Conservation (phyloP, 2,888 invertebrate genomes). For the Ernsta delagoae region DNA sequence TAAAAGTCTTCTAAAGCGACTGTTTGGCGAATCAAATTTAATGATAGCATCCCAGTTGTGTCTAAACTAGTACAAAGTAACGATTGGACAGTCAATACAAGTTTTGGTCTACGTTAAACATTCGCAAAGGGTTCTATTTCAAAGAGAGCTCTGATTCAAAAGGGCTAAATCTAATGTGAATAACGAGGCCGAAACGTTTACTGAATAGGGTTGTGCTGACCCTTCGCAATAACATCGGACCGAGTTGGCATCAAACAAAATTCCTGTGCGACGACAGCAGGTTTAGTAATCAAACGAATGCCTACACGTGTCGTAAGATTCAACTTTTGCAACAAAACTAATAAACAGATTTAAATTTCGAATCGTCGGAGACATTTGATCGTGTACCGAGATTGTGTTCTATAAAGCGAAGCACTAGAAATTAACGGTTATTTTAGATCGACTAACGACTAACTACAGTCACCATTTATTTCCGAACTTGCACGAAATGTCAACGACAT, state of each 20-base stretch:
- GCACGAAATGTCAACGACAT: slow-evolving; percentile 77
- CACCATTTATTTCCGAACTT: slow-evolving; percentile 49
- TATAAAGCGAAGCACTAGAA: slow-evolving; percentile 20
- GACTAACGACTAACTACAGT: slow-evolving; percentile 17
- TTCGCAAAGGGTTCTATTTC: slow-evolving; percentile 68
- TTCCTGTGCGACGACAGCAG: slow-evolving; percentile 45
- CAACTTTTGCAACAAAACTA: slow-evolving; percentile 36
- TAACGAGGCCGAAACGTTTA: slow-evolving; percentile 73
- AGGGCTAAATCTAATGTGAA: slow-evolving; percentile 74
- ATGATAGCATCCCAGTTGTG: background rate
- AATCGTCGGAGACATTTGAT: slow-evolving; percentile 17
- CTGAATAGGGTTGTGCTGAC: slow-evolving; percentile 68
- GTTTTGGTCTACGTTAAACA: slow-evolving; percentile 48
- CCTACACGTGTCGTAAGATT: slow-evolving; percentile 32
- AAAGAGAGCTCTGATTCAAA: slow-evolving; percentile 66
- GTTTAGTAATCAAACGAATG: slow-evolving; percentile 44
- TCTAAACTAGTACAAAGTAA: slow-evolving; percentile 16
- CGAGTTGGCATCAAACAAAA: slow-evolving; percentile 60
- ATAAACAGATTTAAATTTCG: slow-evolving; percentile 30
- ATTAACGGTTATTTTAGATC: slow-evolving; percentile 21
- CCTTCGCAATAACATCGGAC: slow-evolving; percentile 56
- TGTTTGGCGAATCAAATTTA: slow-evolving; percentile 17
- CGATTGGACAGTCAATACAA: slow-evolving; percentile 38
- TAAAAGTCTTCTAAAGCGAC: background rate
- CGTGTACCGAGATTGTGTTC: slow-evolving; percentile 3